Evolutionary conservation across 35 echinoderm and acorn worm genomes (phyloP).

Genomic region (Ophioderma brevispina): DNA sequence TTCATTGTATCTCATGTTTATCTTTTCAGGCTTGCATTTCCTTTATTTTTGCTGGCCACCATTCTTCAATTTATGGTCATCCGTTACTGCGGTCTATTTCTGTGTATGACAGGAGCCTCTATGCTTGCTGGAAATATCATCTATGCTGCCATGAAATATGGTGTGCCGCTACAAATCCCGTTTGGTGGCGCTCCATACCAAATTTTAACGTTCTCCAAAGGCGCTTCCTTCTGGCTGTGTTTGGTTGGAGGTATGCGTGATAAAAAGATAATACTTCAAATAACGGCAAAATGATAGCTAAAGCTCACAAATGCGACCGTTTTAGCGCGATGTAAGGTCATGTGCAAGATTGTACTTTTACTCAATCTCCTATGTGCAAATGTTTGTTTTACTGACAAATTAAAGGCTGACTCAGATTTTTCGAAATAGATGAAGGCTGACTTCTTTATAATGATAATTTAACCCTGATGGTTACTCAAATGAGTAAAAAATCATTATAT

Average conservation of each 20-base stretch:
- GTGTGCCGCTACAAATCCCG: slow-evolving; percentile 43
- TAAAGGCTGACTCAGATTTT: no score
- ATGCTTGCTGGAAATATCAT: slow-evolving; percentile 61
- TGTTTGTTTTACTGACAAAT: neutral
- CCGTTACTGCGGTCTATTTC: slow-evolving; percentile 2
- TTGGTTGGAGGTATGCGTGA: slow-evolving; percentile 60
- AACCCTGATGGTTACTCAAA: no score
- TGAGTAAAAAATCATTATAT: no score
- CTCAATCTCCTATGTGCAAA: neutral
- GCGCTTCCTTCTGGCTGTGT: slow-evolving; percentile 66
- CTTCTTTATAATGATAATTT: no score
- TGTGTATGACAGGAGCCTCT: slow-evolving; percentile 35
- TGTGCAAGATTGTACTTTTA: neutral
- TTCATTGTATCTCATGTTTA: no score
- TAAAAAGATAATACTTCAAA: neutral
- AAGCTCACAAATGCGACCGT: neutral
- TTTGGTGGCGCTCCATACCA: slow-evolving; percentile 15
- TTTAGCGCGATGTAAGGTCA: neutral
- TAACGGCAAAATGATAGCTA: neutral
- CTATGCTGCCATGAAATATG: slow-evolving; percentile 57
- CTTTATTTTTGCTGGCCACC: slow-evolving; percentile 53
- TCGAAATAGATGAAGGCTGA: no score
- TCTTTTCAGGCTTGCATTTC: slow-evolving; percentile 57
- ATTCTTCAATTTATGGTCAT: slow-evolving; percentile 54
- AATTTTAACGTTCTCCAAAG: slow-evolving; percentile 53